Evolutionary conservation across 2,797 vertebrate species (phyloP).

Genomic region (Myotis daubentonii): DNA sequence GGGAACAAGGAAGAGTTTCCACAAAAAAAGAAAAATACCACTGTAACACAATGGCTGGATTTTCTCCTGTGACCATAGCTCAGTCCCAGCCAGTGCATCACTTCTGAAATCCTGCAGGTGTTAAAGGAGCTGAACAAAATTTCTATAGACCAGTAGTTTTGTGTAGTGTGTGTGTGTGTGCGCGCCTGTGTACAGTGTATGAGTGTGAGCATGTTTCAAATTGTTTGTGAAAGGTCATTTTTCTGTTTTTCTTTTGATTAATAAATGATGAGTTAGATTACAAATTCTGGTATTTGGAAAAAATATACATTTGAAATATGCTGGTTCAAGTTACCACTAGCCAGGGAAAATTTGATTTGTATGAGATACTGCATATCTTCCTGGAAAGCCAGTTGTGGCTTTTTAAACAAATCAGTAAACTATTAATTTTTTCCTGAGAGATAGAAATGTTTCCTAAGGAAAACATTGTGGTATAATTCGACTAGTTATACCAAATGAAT

Average conservation of each 20-base stretch:
- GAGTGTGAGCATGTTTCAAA: conserved; percentile 10
- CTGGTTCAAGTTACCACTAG: not conserved
- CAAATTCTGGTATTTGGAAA: not conserved
- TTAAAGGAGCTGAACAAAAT: conserved; percentile 40
- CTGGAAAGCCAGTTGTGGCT: not conserved
- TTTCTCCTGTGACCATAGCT: conserved; percentile 3
- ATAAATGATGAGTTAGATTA: not conserved
- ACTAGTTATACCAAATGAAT: not conserved
- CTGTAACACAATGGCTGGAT: not conserved
- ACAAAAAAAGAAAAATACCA: conserved; percentile 43
- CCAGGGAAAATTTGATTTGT: conserved; percentile 6
- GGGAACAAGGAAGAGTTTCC: not conserved
- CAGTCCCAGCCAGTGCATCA: not conserved
- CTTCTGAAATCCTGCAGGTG: not conserved
- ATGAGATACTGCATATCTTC: not conserved
- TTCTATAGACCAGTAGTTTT: not conserved
- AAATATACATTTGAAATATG: not conserved
- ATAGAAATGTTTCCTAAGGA: not conserved
- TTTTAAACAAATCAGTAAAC: not conserved
- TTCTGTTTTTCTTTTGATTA: conserved; percentile 42
- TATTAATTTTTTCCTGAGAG: not conserved
- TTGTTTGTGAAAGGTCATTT: conserved; percentile 1
- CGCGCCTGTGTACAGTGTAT: not conserved
- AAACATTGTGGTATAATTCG: not conserved
- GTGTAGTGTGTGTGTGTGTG: not conserved